Conservation (phyloP, 2,113 vertebrate species). For the Perognathus longimembris region DNA sequence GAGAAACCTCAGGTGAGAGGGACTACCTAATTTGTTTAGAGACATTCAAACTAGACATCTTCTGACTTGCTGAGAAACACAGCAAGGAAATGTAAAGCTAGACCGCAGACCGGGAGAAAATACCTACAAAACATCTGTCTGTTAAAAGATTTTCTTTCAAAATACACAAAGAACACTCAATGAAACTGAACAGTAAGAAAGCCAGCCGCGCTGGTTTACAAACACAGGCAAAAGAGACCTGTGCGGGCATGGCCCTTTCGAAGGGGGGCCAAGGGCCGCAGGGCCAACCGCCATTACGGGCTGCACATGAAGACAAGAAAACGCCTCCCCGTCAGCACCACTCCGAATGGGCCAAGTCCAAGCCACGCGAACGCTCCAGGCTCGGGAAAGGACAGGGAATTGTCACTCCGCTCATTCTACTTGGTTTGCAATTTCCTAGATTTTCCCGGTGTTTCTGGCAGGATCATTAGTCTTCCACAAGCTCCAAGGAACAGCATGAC, state of each 20-base stretch:
- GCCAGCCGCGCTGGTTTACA: not conserved
- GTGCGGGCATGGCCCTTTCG: too few relatives aligned
- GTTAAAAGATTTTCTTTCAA: not conserved
- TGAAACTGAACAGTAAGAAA: not conserved
- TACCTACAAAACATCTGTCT: not conserved
- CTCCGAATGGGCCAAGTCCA: not conserved
- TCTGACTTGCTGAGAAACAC: not conserved
- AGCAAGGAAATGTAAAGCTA: not conserved
- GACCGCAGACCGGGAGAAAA: not conserved
- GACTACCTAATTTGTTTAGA: too few relatives aligned
- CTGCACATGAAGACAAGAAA: not conserved
- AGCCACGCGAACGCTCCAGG: not conserved
- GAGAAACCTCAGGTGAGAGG: not conserved
- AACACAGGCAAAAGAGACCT: not conserved
- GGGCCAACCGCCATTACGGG: too few relatives aligned
- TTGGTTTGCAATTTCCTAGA: not conserved
- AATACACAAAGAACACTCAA: not conserved
- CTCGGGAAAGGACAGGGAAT: not conserved
- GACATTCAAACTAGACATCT: not conserved
- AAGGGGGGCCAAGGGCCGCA: too few relatives aligned
- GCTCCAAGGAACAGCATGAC: too few relatives aligned
- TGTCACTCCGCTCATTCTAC: not conserved
- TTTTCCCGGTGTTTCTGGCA: not conserved
- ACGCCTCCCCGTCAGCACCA: not conserved
- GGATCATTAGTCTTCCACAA: not conserved